Base-by-base conservation (phyloP, 1,140 invertebrate species). In the Drosophila ogumai region DNA sequence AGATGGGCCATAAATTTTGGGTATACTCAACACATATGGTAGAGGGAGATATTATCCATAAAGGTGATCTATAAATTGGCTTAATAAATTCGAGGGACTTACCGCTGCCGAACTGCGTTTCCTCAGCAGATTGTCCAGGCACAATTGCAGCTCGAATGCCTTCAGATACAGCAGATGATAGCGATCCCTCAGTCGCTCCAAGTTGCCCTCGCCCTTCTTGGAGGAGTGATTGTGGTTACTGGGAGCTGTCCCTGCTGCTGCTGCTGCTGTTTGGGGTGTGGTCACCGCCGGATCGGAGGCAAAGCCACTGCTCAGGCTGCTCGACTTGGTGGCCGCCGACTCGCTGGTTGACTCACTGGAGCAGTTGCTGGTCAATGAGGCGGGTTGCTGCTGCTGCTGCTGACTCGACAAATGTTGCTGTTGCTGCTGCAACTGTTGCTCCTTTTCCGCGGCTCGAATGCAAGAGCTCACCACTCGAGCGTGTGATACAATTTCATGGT, bases 111-210 rank as follows among this genome's bases (percentile, higher is more conserved):
- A 92, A 57, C 76, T 91, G 57, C 90, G 88, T 72, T 92, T 92
- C 55, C 91, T 74, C 44, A 92, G 73, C 34, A 95, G 93, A 64
- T 94, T 94, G 92, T 97, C 96, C 74, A 97, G 94, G 86, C 96
- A 94, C 93, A 96, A 97, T 93, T 97, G 96, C 95, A 97, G 97
- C 94, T 98, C 98, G 82, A 98, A 94, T 22, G 96, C 96, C 72
- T 96, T 94, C 81, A 98, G 93, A 94, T 97, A 98, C 63, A 98
- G 94, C 68, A 96, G 94, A 92, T 98, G 97, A 96, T 97, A 98
- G 81, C 97, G 96, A 47, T 96, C 94, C 93, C 98, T 96, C 47
- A 98, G 93, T 32, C 95, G 95, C 63, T 92, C 57, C 93, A 92
- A 69, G 93, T 94, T 77, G 90, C 92, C 78, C 65, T 92, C 87